A percentile compares a stretch with the other conserved stretches of the same genome.
Evolutionary conservation across 2,797 vertebrate species (phyloP).

Genomic region (Heteromormyrus szaboi): DNA sequence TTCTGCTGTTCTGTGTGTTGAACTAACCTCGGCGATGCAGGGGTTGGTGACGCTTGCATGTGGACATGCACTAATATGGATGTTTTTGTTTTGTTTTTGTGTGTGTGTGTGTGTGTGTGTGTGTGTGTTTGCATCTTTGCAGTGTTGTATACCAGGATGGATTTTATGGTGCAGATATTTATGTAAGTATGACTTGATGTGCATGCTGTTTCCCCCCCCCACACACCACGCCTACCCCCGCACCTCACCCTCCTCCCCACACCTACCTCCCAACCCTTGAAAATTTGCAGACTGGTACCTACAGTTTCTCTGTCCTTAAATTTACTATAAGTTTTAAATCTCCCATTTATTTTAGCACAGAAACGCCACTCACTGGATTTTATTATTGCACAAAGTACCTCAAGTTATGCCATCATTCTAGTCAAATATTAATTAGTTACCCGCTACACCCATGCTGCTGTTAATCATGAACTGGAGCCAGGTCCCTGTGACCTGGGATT

Average conservation of each 20-base stretch:
- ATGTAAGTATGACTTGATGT: constrained; percentile 81
- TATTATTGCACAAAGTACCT: neutral
- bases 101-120: constrained; percentile 49
- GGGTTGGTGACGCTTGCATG: constrained; percentile 63
- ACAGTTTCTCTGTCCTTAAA: neutral
- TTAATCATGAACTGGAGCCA: neutral
- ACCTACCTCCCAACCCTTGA: constrained; percentile 35
- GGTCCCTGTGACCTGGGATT: neutral
- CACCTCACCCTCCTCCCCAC: neutral
- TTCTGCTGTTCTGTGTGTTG: constrained; percentile 32
- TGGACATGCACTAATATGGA: constrained; percentile 80
- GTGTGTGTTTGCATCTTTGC: constrained; percentile 24
- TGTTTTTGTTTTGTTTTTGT: constrained; percentile 61
- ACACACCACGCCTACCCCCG: neutral
- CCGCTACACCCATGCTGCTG: neutral
- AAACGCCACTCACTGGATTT: neutral
- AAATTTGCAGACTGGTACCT: constrained; percentile 5
- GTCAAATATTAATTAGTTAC: neutral
- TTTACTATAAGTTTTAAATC: neutral
- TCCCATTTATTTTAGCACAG: neutral
- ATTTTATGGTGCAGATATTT: constrained; percentile 98
- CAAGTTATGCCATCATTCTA: neutral
- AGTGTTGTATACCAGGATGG: constrained; percentile 84
- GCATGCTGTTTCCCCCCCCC: constrained; percentile 12
- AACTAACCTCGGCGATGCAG: constrained; percentile 58